Evolutionary conservation across 2,797 vertebrate species (phyloP), one percentile per base, ranked within the genome.

Genomic region (Ceryle rudis): DNA sequence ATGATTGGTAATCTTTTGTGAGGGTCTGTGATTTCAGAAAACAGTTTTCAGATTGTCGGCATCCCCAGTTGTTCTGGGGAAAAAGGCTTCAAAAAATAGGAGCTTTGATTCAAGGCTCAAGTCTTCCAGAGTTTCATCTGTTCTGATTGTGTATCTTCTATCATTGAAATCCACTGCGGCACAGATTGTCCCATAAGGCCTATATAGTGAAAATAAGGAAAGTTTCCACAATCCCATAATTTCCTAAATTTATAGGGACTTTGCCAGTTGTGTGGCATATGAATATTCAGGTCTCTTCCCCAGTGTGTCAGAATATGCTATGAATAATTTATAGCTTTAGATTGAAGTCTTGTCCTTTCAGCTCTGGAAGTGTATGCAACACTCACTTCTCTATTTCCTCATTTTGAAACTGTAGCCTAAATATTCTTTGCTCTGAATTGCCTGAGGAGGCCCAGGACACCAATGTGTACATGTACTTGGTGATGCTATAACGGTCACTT

Each of bases 291-390:
- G 93, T 82, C 58, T 82, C 60, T 96, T 97, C 96, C 95, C 93
- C 91, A 95, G 8, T 66, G 95, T 97, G 86, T 84, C 90, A 96
- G 82, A 95, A 95, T 95, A 94, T 87, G 54, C 71, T 44, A 95
- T 98, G 97, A 98, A 98, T 98, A 97, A 97, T 98, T 93, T 90
- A 98, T 96, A 84, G 58, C 87, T 97, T 96, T 86, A 96, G 57
- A 92, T 93, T 96, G 95, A 95, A 97, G 60, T 80, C 93, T 95
- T 96, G 89, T 97, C 81, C 87, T 93, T 95, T 97, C 95, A 90
- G 93, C 67, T 96, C 95, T 96, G 93, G 89, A 97, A 98, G 97
- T 93, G 74, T 88, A 62, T 91, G 64, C 86, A 97, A 88, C 86
- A 82, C 84, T 85, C 86, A 93, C 78, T 29, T 91, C 88, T 97